Conservation (phyloP, 1,140 invertebrate genomes). For the Chymomyza costata region DNA sequence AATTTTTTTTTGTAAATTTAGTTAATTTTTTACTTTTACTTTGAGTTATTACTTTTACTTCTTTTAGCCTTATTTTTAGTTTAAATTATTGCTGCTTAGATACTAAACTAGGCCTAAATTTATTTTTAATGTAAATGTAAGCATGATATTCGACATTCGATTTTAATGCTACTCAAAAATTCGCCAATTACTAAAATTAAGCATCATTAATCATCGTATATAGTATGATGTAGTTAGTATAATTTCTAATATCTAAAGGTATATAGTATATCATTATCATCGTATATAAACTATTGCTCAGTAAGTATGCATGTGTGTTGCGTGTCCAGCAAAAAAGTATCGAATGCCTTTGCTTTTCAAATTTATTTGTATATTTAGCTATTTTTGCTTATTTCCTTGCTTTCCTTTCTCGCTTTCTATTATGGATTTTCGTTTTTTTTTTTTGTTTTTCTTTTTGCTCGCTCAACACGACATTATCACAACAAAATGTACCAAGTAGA, state of each 20-base stretch:
- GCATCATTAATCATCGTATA: constrained; percentile 36
- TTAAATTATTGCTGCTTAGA: constrained; percentile 46
- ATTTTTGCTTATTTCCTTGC: neutral
- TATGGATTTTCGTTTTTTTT: neutral
- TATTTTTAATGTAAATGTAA: constrained; percentile 42
- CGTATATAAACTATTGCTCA: constrained; percentile 61
- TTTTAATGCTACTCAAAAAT: constrained; percentile 59
- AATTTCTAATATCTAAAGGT: too few species aligned
- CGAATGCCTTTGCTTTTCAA: neutral
- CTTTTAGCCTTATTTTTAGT: too few species aligned
- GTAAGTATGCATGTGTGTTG: constrained; percentile 49
- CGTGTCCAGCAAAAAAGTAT: constrained; percentile 42
- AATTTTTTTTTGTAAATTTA: too few species aligned
- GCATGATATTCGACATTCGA: constrained; percentile 64
- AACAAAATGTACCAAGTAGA: constrained; percentile 73
- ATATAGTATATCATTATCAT: constrained; percentile 35
- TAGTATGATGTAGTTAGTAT: constrained; percentile 22
- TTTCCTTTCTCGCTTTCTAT: neutral
- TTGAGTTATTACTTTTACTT: constrained; percentile 51
- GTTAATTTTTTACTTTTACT: too few species aligned
- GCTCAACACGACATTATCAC: constrained; percentile 70
- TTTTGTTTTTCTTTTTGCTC: constrained; percentile 46
- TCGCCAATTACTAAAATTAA: constrained; percentile 71
- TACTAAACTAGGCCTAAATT: constrained; percentile 59
- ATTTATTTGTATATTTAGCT: neutral